Percentiles rank a stretch among this genome's conserved stretches.
These are phyloP conservation scores for Peucedramus taeniatus DNA, from an alignment of 2,113 vertebrate genomes.

Conservation along the genomic window DNA sequence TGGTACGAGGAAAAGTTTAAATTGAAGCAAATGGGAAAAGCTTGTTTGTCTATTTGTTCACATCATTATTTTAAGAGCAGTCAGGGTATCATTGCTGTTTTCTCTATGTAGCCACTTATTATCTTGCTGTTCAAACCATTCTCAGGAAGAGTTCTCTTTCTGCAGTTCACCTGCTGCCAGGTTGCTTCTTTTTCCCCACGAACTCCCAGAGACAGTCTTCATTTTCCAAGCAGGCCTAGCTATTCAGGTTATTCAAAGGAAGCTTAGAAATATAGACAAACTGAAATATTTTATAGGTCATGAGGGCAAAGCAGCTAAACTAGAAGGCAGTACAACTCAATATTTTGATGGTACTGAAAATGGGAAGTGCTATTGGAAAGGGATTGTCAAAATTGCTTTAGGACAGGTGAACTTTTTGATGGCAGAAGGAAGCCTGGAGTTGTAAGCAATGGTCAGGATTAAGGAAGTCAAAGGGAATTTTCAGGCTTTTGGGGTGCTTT, in stretches of 20 bases:
- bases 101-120: not conserved
- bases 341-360: not conserved
- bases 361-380: not conserved
- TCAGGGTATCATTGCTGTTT: not conserved
- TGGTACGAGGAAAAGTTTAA: not conserved
- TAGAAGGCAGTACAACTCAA: not conserved
- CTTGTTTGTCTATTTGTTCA: not conserved
- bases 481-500: not conserved
- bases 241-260: not conserved
- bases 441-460: not conserved
- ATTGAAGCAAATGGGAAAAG: not conserved
- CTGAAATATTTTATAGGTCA: not conserved
- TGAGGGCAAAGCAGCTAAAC: not conserved
- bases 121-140: not conserved
- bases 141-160: not conserved
- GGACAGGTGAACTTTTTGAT: not conserved
- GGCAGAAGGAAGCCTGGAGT: not conserved
- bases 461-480: not conserved
- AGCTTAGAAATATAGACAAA: not conserved
- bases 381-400: not conserved
- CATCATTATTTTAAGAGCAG: not conserved
- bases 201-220: rapidly evolving
- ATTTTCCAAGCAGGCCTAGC: not conserved
- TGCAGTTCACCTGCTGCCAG: not conserved
- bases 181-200: not conserved